Conservation (phyloP, 2,888 invertebrate species). For the Dermolepida albohirtum region DNA sequence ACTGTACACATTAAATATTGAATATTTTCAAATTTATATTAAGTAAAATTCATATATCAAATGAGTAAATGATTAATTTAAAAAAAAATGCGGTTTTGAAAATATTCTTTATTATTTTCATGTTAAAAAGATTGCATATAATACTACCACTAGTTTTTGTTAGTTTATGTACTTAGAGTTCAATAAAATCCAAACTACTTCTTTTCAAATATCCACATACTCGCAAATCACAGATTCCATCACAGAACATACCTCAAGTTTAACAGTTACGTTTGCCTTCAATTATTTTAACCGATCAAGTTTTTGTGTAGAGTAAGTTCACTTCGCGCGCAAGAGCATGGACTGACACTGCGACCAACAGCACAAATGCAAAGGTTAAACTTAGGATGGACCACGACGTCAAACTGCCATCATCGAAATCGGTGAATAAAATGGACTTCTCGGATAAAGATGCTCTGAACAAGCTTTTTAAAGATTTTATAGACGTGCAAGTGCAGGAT, state of each 20-base stretch:
- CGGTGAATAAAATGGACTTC: constrained; percentile 61
- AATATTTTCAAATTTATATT: neutral
- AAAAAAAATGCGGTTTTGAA: neutral
- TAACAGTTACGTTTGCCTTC: neutral
- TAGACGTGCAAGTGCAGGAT: constrained; percentile 76
- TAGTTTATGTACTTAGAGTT: constrained; percentile 23
- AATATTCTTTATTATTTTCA: neutral
- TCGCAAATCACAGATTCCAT: constrained; percentile 22
- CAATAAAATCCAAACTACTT: constrained; percentile 13
- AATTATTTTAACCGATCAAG: constrained; percentile 14
- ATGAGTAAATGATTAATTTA: neutral
- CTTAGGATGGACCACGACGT: constrained; percentile 73
- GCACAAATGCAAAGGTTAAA: constrained; percentile 69
- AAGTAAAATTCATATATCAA: too few species aligned
- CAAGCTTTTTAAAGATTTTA: constrained; percentile 67
- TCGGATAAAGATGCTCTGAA: constrained; percentile 64
- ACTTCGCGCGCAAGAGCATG: constrained; percentile 85
- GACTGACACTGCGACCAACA: constrained; percentile 73
- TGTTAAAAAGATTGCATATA: constrained; percentile 16
- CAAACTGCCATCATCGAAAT: constrained; percentile 61
- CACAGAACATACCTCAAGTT: constrained; percentile 20
- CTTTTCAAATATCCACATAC: constrained; percentile 21
- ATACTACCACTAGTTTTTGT: constrained; percentile 17
- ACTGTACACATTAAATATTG: neutral
- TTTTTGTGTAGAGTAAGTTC: constrained; percentile 76